Evolutionary conservation across 2,113 vertebrate genomes (phyloP), one percentile per base, ranked within the genome.

Genomic region (Carlito syrichta): DNA sequence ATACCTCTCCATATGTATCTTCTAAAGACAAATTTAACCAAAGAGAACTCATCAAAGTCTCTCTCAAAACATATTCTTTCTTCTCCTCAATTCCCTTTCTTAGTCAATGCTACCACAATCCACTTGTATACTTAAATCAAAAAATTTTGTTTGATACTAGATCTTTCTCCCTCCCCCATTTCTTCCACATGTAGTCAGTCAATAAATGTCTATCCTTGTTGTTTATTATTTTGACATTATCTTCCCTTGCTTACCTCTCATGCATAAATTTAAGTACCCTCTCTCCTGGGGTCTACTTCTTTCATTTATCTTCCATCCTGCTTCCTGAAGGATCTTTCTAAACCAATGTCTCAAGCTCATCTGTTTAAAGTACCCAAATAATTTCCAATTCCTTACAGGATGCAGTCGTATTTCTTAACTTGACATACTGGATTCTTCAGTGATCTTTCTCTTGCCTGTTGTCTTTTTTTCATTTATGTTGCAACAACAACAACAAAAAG

Each of bases 131-230:
- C 19, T 85, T 27, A 85, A 40, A 86, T 76, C 1, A 73, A 45
- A 78, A 50, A 17, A 11, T 19, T 62, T 0, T 45, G 19, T 27
- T 45, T 83, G 73, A 35, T n/a, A 35, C 20, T 40, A 54, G 62
- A 35, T 48, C 10, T 10, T 8, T 38, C 5, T 0, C 2, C 38
- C 16, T 43, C 17, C 22, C 1, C 0, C 27, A 9, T 43, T 2
- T 10, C 23, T 8, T 48, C 50, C 25, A 20, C 3, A 5, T 23
- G 17, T 13, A 8, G 5, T 60, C 12, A 5, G 8, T 54, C 48
- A 38, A 25, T 60, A 73, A 17, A 35, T 27, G 6, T 83, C 66
- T 63, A 9, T 9, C 19, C 1, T 12, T 66, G 38, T 23, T 71
- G n/a, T 11, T n/a, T 17, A 10, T 25, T 14, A 11, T 71, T 20